phyloP scores from a whole-genome alignment of 2,797 vertebrate species.

The Sebastes hopkinsi region DNA sequence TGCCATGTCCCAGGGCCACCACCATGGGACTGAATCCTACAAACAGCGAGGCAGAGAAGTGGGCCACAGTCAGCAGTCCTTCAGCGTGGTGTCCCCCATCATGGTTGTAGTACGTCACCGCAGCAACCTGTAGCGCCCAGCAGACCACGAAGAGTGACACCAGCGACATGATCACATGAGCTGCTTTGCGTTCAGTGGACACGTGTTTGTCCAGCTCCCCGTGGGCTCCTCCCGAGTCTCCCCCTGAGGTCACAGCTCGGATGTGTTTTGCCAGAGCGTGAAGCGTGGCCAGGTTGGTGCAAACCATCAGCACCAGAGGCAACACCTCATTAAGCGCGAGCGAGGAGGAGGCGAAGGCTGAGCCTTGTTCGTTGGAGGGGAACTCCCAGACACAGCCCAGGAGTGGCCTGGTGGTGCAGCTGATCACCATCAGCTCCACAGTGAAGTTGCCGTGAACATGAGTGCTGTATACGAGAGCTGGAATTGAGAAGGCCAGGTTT shows the following conservation, averaged over 20 bases:
- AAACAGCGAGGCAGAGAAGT: conserved; percentile 84
- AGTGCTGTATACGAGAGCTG: conserved; percentile 79
- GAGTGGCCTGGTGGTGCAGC: conserved; percentile 83
- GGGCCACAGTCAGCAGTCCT: conserved; percentile 80
- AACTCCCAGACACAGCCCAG: conserved; percentile 86
- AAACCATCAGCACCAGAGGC: conserved; percentile 84
- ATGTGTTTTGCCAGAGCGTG: conserved; percentile 82
- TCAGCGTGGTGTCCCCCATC: conserved; percentile 74
- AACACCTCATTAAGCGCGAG: conserved; percentile 83
- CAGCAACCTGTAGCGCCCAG: conserved; percentile 84
- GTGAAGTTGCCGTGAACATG: conserved; percentile 77
- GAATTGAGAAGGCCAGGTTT: conserved; percentile 81
- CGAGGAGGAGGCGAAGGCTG: conserved; percentile 78
- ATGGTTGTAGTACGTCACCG: conserved; percentile 85
- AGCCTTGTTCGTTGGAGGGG: conserved; percentile 71
- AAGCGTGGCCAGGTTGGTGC: conserved; percentile 81
- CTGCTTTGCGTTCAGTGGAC: conserved; percentile 81
- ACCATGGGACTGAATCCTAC: conserved; percentile 87
- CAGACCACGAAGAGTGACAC: conserved; percentile 83
- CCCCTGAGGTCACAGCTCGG: conserved; percentile 64
- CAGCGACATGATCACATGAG: conserved; percentile 81
- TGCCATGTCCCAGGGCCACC: conserved; percentile 84
- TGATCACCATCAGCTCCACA: conserved; percentile 84
- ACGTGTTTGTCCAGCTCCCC: conserved; percentile 74
- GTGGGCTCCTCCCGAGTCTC: conserved; percentile 36